A percentile compares a stretch with the other conserved stretches of the same genome.
These are phyloP conservation scores for Drosophila melanosoma DNA, from an alignment of 2,888 invertebrate genomes.

Conservation along the genomic window DNA sequence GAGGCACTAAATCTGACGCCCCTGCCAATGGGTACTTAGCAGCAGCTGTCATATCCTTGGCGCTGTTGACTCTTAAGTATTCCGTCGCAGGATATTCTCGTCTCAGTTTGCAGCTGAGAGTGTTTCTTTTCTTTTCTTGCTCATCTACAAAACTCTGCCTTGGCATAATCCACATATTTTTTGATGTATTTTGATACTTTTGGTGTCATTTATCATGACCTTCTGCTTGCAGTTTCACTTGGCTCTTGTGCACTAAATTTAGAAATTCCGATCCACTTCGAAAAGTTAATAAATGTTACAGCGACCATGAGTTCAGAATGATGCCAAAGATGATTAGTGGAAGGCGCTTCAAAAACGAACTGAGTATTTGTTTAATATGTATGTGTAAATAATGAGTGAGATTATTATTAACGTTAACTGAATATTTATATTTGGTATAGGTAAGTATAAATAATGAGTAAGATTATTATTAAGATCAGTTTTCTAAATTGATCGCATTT, in stretches of 20 bases:
- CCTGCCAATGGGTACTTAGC: conserved; percentile 63
- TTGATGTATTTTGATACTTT: conserved; percentile 72
- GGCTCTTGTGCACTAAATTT: conserved; percentile 52
- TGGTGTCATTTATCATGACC: conserved; percentile 77
- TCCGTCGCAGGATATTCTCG: conserved; percentile 55
- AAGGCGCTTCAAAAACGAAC: not conserved
- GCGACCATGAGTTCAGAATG: conserved; percentile 12
- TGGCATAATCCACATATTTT: conserved; percentile 31
- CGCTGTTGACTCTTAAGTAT: conserved; percentile 56
- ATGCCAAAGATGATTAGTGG: conserved; percentile 33
- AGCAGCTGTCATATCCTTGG: conserved; percentile 70
- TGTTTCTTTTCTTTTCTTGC: not conserved
- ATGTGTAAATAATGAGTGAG: not conserved
- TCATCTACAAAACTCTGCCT: conserved; percentile 14
- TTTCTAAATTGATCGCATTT: not conserved
- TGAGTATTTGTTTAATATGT: conserved; percentile 4
- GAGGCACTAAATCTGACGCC: conserved; percentile 77
- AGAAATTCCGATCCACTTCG: conserved; percentile 27
- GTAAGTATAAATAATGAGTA: too few species aligned
- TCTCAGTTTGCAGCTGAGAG: conserved; percentile 42
- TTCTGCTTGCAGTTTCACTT: conserved; percentile 59
- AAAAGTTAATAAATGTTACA: conserved; percentile 41
- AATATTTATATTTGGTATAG: not conserved
- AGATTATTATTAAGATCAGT: not conserved
- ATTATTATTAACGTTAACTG: not conserved